Evolutionary conservation across 2,888 invertebrate genomes (phyloP).

Genomic region (Beris morrisii): DNA sequence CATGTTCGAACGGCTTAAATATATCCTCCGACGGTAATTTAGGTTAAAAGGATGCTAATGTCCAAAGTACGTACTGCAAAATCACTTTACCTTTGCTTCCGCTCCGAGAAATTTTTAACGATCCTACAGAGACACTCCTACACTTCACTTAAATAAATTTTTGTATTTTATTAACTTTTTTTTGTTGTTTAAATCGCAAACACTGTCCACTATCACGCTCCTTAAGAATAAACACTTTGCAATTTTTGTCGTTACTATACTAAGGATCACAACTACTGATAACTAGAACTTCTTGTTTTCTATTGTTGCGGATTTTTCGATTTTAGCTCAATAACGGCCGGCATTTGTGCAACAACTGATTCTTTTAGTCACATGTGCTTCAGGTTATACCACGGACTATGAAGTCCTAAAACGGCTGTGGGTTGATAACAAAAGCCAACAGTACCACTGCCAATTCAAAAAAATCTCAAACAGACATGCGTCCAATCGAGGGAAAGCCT

Average conservation of each 20-base stretch:
- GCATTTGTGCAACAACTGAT: slow-evolving; percentile 38
- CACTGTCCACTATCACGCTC: background rate
- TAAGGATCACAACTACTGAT: background rate
- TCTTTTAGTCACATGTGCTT: slow-evolving; percentile 27
- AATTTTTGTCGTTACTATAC: background rate
- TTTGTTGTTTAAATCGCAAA: background rate
- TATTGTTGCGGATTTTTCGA: slow-evolving; percentile 13
- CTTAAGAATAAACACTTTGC: background rate
- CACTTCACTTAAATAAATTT: slow-evolving; percentile 11
- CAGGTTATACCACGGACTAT: slow-evolving; percentile 25
- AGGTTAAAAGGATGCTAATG: slow-evolving; percentile 7
- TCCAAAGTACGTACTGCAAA: background rate
- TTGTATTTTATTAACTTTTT: background rate
- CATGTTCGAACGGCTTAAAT: too few relatives aligned
- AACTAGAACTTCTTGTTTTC: slow-evolving; percentile 11
- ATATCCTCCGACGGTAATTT: too few relatives aligned
- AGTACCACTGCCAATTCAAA: background rate
- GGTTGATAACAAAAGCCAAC: slow-evolving; percentile 6
- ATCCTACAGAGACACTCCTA: slow-evolving; percentile 8
- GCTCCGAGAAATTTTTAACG: background rate
- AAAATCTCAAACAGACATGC: slow-evolving; percentile 1
- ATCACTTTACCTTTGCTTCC: slow-evolving; percentile 15
- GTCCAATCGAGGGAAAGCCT: background rate
- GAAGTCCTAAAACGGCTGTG: background rate
- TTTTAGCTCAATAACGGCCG: slow-evolving; percentile 30